A percentile compares a stretch with the other conserved stretches of the same genome.
Evolutionary conservation across 1,140 invertebrate species (phyloP).

Genomic region (Sminthurinus signatus): DNA sequence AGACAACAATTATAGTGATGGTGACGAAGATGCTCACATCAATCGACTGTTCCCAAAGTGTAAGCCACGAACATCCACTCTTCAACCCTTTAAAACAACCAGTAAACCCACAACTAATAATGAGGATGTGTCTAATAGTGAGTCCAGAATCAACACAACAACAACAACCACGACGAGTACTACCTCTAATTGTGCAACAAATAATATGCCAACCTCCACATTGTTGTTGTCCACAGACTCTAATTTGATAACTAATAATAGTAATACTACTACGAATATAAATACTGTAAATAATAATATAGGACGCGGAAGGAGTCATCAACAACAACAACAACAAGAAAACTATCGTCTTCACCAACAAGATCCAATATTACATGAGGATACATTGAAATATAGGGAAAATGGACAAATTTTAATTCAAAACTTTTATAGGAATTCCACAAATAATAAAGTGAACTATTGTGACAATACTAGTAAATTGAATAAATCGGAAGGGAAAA

Average conservation of each 20-base stretch:
- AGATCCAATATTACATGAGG: background rate
- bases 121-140: background rate
- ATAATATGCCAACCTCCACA: too few relatives aligned
- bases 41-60: slow-evolving; percentile 75
- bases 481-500: background rate
- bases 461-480: too few relatives aligned
- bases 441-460: too few relatives aligned
- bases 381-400: too few relatives aligned
- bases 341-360: background rate
- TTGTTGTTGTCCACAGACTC: too few relatives aligned
- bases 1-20: slow-evolving; percentile 49
- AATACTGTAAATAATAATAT: slow-evolving; percentile 24
- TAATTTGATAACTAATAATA: background rate
- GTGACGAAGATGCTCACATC: slow-evolving; percentile 59
- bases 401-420: too few relatives aligned
- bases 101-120: background rate
- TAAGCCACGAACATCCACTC: slow-evolving; percentile 53
- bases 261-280: slow-evolving; percentile 16
- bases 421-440: too few relatives aligned
- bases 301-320: slow-evolving; percentile 2
- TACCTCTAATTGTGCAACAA: too few relatives aligned
- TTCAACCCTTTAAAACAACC: background rate
- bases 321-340: slow-evolving; percentile 9
- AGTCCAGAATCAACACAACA: background rate
- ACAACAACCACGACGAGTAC: too few relatives aligned